Percentiles rank a stretch among this genome's conserved stretches.
phyloP scores from a whole-genome alignment of 2,113 vertebrate species.

The Prolemur simus region DNA sequence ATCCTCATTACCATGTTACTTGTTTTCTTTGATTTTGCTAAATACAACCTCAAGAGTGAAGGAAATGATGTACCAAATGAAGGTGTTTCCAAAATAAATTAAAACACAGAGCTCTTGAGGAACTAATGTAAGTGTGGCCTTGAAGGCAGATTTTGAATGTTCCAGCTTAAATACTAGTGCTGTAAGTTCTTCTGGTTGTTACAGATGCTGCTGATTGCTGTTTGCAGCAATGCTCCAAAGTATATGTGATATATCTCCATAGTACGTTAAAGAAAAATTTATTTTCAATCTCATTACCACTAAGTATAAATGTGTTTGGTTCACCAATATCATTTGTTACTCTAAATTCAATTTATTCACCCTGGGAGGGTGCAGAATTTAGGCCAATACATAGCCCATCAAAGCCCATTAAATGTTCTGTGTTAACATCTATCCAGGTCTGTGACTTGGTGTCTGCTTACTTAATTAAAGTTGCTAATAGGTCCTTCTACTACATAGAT shows the following conservation, averaged over 20 bases:
- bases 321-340: conserved; percentile 4
- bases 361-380: conserved; percentile 14
- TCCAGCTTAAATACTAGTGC: conserved; percentile 3
- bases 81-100: background rate
- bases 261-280: conserved; percentile 29
- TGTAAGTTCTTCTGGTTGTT: conserved; percentile 40
- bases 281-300: background rate
- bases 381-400: background rate
- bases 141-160: background rate
- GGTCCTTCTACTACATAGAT: background rate
- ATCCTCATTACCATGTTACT: background rate
- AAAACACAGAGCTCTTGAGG: background rate
- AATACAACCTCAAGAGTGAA: background rate
- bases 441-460: background rate
- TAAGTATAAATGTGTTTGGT: conserved; percentile 20
- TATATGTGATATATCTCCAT: conserved; percentile 36
- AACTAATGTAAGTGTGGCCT: background rate
- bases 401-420: conserved; percentile 44
- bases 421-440: background rate
- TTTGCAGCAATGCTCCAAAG: conserved; percentile 11
- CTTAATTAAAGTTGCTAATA: background rate
- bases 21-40: conserved; percentile 33
- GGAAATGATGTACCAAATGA: background rate
- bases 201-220: background rate
- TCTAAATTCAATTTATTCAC: conserved; percentile 45